Base-by-base conservation (phyloP, 2,888 invertebrate species). In the Emesis furor region DNA sequence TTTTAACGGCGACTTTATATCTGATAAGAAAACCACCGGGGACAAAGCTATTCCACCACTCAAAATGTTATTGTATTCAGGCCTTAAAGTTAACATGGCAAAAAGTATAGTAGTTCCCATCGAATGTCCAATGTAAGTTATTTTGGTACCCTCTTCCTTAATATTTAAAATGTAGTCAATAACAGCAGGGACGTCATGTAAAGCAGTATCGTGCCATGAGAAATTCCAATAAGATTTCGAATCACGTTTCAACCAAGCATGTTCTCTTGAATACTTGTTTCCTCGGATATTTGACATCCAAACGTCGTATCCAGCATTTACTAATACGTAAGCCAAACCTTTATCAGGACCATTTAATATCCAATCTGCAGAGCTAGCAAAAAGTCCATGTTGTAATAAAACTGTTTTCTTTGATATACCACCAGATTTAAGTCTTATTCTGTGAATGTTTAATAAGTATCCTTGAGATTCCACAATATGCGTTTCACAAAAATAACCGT, bases 141-240 rank as follows among this genome's bases (percentile, higher is more conserved):
- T 93, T 85, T 94, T 93, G 0, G 94, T 90, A 24, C 87, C 89
- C 3, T 87, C 74, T n/a, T 94, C 94, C 90, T 96, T 96, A 0
- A 91, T 75, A 10, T 92, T 90, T 30, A 92, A 85, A 14, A 97
- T 95, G 80, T 98, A 98, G 91, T 99, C 98, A 74, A 99, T 97
- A 88, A 97, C 97, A 0, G 98, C 98, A 1, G 99, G 99, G n/a
- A 99, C 91, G 94, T 99, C 99, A 91, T 98, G 97, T 4, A 97
- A 88, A 0, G 98, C 99, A 95, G 99, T 98, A 93, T 99, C 99
- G 89, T 99, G 98, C 98, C 98, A 99, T 86, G 99, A 99, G 83
- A 97, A 97, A 86, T 96, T 95, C 98, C 98, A 98, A 93, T 98
- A 99, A 37, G 97, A 93, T 72, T 97, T 94, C n/a, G 98, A 97